phyloP scores from a whole-genome alignment of 2,888 invertebrate genomes.

The Scaptomyza reducta region DNA sequence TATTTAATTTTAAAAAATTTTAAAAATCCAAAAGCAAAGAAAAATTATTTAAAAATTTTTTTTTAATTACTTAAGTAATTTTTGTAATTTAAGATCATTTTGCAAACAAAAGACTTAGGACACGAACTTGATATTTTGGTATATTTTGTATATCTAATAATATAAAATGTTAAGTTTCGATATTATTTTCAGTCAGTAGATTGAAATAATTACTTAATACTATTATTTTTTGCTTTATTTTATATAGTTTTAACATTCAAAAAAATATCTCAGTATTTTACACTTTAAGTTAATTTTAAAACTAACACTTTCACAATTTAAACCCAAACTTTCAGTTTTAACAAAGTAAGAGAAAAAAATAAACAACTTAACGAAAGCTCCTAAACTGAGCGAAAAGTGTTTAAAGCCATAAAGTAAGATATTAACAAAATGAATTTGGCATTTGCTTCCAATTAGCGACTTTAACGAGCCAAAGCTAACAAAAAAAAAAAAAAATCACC shows the following conservation, averaged over 20 bases:
- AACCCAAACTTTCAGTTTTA: constrained; percentile 22
- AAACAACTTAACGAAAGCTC: constrained; percentile 18
- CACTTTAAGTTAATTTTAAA: background rate
- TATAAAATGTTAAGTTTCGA: no score
- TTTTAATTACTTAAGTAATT: no score
- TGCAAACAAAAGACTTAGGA: constrained; percentile 29
- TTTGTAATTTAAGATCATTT: no score
- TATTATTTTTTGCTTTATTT: no score
- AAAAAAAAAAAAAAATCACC: constrained; percentile 22
- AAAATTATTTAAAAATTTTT: no score
- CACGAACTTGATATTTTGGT: background rate
- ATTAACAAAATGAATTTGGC: constrained; percentile 46
- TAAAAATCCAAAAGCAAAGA: no score
- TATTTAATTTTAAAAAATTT: no score
- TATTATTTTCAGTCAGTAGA: no score
- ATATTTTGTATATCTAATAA: no score
- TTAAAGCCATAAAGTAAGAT: constrained; percentile 64
- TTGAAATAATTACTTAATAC: no score
- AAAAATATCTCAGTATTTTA: background rate
- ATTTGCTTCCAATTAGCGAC: constrained; percentile 63
- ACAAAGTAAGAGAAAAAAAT: background rate
- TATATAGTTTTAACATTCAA: no score
- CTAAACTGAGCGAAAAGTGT: constrained; percentile 34
- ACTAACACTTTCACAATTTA: constrained; percentile 37
- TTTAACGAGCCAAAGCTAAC: constrained; percentile 50